These are phyloP conservation scores for Vimba vimba DNA, from an alignment of 2,113 vertebrate species.

Conservation along the genomic window DNA sequence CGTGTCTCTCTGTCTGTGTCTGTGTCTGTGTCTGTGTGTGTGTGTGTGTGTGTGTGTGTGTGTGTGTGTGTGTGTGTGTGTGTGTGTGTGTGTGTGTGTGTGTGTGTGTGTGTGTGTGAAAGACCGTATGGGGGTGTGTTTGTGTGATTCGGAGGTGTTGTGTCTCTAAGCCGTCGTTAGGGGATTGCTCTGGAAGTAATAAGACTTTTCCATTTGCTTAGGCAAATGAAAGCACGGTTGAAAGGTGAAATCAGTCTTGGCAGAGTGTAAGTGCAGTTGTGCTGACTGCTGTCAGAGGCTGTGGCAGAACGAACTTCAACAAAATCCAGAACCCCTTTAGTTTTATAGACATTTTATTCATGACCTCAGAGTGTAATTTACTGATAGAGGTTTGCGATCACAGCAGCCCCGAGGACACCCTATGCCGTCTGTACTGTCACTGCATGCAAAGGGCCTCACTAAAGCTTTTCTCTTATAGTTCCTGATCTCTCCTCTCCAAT, in stretches of 20 bases:
- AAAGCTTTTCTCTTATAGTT: conserved; percentile 31
- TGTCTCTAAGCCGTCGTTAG: conserved; percentile 11
- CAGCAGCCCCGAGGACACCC: conserved; percentile 27
- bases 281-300: conserved; percentile 29
- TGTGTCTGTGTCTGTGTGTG: not conserved
- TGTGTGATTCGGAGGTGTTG: not conserved
- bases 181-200: conserved; percentile 17
- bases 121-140: conserved; percentile 32
- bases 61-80: not conserved
- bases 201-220: conserved; percentile 15
- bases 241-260: conserved; percentile 29
- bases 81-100: not conserved
- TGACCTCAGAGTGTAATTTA: conserved; percentile 42
- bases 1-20: not conserved
- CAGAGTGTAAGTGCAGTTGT: conserved; percentile 40
- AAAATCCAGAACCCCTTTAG: conserved; percentile 40
- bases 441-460: conserved; percentile 36
- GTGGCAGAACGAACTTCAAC: conserved; percentile 11
- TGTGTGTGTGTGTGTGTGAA: not conserved
- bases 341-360: conserved; percentile 43
- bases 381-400: conserved; percentile 28
- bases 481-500: conserved; percentile 32
- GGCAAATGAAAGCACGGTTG: conserved; percentile 20
- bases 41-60: not conserved
- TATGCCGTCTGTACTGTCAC: conserved; percentile 31